These are phyloP conservation scores for Empis livida DNA, from an alignment of 2,888 invertebrate species.

Conservation along the genomic window DNA sequence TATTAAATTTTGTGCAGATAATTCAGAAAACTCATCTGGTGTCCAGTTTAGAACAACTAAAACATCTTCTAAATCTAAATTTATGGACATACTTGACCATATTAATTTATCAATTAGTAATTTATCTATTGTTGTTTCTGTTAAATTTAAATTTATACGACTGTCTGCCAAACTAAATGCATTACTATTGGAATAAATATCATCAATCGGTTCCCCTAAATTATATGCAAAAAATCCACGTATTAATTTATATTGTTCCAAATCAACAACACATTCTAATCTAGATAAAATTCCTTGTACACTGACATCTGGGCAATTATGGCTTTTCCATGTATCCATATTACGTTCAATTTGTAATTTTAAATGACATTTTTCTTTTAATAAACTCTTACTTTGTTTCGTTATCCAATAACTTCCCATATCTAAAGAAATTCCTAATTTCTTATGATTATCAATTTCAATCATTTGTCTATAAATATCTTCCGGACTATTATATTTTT, in stretches of 20 bases:
- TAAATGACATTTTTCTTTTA: conserved; percentile 72
- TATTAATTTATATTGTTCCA: conserved; percentile 75
- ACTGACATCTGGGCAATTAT: conserved; percentile 63
- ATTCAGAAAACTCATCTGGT: conserved; percentile 34
- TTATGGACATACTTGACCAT: conserved; percentile 69
- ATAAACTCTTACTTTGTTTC: conserved; percentile 48
- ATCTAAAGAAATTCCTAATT: conserved; percentile 18
- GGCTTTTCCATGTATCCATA: conserved; percentile 45
- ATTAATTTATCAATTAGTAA: conserved; percentile 36
- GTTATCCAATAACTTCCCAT: conserved; percentile 29
- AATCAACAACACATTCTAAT: conserved; percentile 67
- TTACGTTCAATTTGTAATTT: conserved; percentile 73
- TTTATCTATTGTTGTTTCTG: conserved; percentile 17
- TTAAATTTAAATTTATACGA: conserved; percentile 24
- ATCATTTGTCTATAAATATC: conserved; percentile 7
- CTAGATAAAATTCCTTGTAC: conserved; percentile 76
- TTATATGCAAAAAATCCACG: conserved; percentile 80
- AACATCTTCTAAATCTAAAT: conserved; percentile 76
- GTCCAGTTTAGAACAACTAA: conserved; percentile 42
- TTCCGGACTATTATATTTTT: conserved; percentile 8
- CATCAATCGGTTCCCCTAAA: conserved; percentile 72
- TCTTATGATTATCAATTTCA: conserved; percentile 10
- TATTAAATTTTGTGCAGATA: background rate
- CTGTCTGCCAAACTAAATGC: conserved; percentile 24
- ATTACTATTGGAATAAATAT: conserved; percentile 35